phyloP scores from a whole-genome alignment of 2,888 invertebrate genomes.

The Lathronympha strigana region DNA sequence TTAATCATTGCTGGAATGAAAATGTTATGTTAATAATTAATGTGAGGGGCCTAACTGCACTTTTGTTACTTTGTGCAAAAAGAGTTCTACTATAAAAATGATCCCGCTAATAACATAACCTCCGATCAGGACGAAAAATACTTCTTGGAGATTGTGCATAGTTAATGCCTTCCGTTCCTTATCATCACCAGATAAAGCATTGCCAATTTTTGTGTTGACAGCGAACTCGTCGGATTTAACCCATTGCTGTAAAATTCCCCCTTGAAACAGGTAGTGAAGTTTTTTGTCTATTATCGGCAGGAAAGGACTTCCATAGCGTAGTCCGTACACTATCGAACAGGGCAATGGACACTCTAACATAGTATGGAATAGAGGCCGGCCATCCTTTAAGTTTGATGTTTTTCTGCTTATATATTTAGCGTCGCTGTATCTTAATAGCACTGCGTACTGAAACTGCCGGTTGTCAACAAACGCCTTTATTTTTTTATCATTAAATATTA shows the following conservation, averaged over 20 bases:
- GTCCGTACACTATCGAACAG: constrained; percentile 81
- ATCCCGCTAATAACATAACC: constrained; percentile 60
- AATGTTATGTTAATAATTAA: neutral
- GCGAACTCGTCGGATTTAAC: constrained; percentile 61
- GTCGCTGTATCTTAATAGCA: constrained; percentile 77
- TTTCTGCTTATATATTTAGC: constrained; percentile 62
- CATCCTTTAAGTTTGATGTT: constrained; percentile 62
- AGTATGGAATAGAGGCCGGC: constrained; percentile 76
- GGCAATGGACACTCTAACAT: constrained; percentile 82
- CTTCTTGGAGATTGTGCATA: constrained; percentile 74
- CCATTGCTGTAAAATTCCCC: constrained; percentile 78
- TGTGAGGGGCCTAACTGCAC: neutral
- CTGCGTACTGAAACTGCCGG: constrained; percentile 74
- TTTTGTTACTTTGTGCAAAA: constrained; percentile 42
- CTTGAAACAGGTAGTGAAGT: constrained; percentile 75
- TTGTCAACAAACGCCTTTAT: constrained; percentile 65
- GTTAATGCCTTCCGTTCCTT: constrained; percentile 69
- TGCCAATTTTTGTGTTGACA: constrained; percentile 50
- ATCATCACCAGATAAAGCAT: constrained; percentile 48
- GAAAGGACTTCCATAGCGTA: constrained; percentile 85
- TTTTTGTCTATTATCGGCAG: constrained; percentile 74
- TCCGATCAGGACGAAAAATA: constrained; percentile 65
- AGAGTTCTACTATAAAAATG: constrained; percentile 62
- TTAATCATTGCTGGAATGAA: neutral
- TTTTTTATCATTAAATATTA: constrained; percentile 67